Evolutionary conservation across 2,113 vertebrate genomes (phyloP), one percentile per base, ranked within the genome.

Genomic region (Bufo bufo): DNA sequence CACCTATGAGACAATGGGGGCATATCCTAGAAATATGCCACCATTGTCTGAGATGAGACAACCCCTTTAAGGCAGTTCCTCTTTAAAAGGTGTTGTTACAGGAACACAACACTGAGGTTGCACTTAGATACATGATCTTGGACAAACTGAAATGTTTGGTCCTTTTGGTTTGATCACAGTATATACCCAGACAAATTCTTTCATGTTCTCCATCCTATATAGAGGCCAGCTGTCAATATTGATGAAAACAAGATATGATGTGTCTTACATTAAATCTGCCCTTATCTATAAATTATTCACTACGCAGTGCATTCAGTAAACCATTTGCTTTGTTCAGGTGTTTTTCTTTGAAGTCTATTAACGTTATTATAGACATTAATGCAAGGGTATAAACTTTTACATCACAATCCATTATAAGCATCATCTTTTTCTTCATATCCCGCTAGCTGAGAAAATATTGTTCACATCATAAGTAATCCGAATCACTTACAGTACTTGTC

Each of bases 201-300:
- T 20, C 72, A 49, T 45, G 47, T 17, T 75, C 17, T n/a, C 50
- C 50, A 23, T 52, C 50, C 50, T 56, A 23, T 54, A 54, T n/a
- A 52, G 72, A 49, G 20, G 72, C 20, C 17, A 50, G 72, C 72
- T 14, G 72, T 75, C 72, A 19, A 75, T 17, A 50, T 10, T 50
- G 72, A 75, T 75, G 45, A 45, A 75, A 75, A 75, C 47, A 20
- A 50, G 72, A 50, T 52, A 78, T 78, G 72, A 78, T 78, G 49
- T 52, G 45, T 56, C 77, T 56, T 78, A 78, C 77, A 56, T 78
- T 78, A 78, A 54, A 23, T 16, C 77, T 52, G 6, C 50, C 77
- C 33, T 56, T 78, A 56, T 56, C 77, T 78, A 56, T 78, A 12
- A 78, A 78, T 56, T 78, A 78, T 78, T 78, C 45, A 78, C 19